Evolutionary conservation across 2,888 invertebrate species (phyloP), one percentile per base, ranked within the genome.

Genomic region (Acrobasis repandana): DNA sequence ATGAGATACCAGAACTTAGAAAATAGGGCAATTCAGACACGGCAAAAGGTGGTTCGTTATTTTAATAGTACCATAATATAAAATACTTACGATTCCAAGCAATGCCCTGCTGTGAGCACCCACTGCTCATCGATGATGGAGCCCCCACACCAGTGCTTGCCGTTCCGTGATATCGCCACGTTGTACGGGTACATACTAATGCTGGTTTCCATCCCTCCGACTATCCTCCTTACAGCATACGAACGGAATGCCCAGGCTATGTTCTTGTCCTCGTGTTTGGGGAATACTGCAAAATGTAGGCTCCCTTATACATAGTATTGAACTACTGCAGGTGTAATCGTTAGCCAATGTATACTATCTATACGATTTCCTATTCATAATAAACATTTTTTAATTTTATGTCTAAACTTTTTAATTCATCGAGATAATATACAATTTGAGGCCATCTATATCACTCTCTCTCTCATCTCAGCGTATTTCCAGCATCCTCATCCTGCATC

Each of bases 71-170:
- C n/a, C n/a, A n/a, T n/a, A n/a, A n/a, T n/a, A n/a, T 36, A 9
- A 36, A 36, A 1, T 47, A 77, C 90, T 83, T 56, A 91, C 91
- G 83, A 75, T 63, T 91, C 90, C 34, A 92, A 70, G 47, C 91
- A 92, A 61, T 91, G 91, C 2, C 88, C 91, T n/a, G 91, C 91
- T 1, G 89, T 89, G 0, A 91, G 73, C 9, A 92, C 86, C 91
- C 91, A 92, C 63, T 91, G 91, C 58, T 91, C 92, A 60, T 92
- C 92, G n/a, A 92, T 88, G 54, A 92, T 83, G 49, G 87, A 85
- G 0, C 91, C 92, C 0, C 92, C 91, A 34, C 91, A 92, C 90
- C 90, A 92, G 58, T 91, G 92, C 67, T 85, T 86, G 0, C 83
- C 83, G 43, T 78, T 86, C 48, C 87, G 78, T 4, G 86, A 80